Conservation (phyloP, 1,140 invertebrate species). For the Drepana arcuata region DNA sequence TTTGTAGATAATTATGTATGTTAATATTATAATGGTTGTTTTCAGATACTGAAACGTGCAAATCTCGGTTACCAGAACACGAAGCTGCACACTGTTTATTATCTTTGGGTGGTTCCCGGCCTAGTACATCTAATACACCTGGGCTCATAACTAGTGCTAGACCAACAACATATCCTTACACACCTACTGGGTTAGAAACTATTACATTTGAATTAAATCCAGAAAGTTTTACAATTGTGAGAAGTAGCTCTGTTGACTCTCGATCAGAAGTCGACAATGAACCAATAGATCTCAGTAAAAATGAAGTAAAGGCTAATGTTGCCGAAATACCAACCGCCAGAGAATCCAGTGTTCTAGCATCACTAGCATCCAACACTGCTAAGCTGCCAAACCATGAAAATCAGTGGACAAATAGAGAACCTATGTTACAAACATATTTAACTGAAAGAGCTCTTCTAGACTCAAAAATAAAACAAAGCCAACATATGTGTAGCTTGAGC, state of each 20-base stretch:
- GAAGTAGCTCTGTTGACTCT: slow-evolving; percentile 25
- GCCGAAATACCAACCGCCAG: slow-evolving; percentile 75
- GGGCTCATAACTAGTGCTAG: slow-evolving; percentile 72
- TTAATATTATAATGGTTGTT: background rate
- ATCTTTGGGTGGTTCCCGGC: slow-evolving; percentile 75
- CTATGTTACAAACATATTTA: slow-evolving; percentile 82
- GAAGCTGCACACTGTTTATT: slow-evolving; percentile 91
- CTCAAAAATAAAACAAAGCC: slow-evolving; percentile 81
- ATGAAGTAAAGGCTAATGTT: slow-evolving; percentile 42
- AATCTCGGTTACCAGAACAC: slow-evolving; percentile 81
- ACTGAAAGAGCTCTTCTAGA: slow-evolving; percentile 83
- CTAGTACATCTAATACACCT: slow-evolving; percentile 60
- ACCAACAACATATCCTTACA: slow-evolving; percentile 77
- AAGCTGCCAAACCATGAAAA: slow-evolving; percentile 71
- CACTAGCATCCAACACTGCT: slow-evolving; percentile 77
- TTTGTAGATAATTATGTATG: background rate
- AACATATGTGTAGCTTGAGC: slow-evolving; percentile 46
- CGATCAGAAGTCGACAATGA: slow-evolving; percentile 54
- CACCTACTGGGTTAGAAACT: slow-evolving; percentile 50
- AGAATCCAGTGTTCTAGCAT: slow-evolving; percentile 76
- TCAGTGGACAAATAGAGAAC: slow-evolving; percentile 73
- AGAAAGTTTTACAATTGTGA: slow-evolving; percentile 33
- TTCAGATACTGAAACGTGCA: slow-evolving; percentile 73
- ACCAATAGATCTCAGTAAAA: slow-evolving; percentile 75
- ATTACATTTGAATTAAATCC: slow-evolving; percentile 30